Percentiles rank a stretch among this genome's conserved stretches.
phyloP scores from a whole-genome alignment of 2,797 vertebrate species.

The Sphenopsis melanotis region DNA sequence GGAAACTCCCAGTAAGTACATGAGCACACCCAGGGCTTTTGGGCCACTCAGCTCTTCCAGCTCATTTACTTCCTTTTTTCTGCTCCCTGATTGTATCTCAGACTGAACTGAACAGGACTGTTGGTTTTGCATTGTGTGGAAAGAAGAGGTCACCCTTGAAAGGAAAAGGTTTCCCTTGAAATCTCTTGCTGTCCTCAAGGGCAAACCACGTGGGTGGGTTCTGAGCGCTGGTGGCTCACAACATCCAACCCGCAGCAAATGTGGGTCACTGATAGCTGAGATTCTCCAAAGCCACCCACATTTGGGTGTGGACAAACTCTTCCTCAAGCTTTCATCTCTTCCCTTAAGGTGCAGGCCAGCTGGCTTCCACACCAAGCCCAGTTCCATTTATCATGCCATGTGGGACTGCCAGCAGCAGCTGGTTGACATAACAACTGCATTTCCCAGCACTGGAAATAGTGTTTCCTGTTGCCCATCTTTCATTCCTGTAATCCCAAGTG shows the following conservation, averaged over 20 bases:
- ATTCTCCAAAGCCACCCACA: background rate
- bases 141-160: background rate
- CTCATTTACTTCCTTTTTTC: background rate
- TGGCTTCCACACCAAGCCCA: background rate
- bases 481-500: slow-evolving; percentile 32
- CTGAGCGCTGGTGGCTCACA: background rate
- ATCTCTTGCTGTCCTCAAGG: background rate
- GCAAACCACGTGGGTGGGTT: background rate
- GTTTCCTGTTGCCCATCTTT: background rate
- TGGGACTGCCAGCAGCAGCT: background rate
- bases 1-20: background rate
- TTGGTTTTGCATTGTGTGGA: background rate
- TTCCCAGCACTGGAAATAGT: slow-evolving; percentile 33
- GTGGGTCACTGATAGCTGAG: background rate
- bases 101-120: background rate
- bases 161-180: background rate
- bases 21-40: background rate
- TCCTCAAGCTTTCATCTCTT: background rate
- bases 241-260: background rate
- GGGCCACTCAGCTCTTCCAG: background rate
- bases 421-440: slow-evolving; percentile 46
- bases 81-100: background rate
- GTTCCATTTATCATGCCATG: slow-evolving; percentile 21
- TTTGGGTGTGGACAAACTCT: background rate
- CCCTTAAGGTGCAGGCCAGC: background rate